phyloP scores from a whole-genome alignment of 2,797 vertebrate genomes.

The Pseudomugil gertrudae region DNA sequence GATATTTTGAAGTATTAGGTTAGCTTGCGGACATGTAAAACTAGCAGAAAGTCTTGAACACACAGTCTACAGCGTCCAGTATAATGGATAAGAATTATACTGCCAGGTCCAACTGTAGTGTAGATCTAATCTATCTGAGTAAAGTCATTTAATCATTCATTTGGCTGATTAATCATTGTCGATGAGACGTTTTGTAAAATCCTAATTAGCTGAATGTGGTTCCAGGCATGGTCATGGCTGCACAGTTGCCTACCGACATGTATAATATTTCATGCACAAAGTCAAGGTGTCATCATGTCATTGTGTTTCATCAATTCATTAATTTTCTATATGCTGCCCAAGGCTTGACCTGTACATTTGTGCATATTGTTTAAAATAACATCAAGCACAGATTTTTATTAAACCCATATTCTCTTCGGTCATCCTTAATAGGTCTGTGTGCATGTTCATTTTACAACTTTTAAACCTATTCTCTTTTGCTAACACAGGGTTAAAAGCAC shows the following conservation, averaged over 20 bases:
- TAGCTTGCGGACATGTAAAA: background rate
- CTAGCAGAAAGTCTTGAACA: background rate
- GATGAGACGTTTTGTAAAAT: background rate
- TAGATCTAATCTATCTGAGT: no score
- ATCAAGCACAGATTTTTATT: background rate
- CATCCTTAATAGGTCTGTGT: no score
- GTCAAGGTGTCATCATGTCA: background rate
- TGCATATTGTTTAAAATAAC: background rate
- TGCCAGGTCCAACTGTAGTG: background rate
- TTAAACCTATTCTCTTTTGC: no score
- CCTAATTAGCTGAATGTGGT: background rate
- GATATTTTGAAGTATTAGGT: background rate
- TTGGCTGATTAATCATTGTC: background rate
- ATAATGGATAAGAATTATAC: background rate
- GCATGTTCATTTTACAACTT: no score
- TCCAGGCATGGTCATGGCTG: background rate
- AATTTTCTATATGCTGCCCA: background rate
- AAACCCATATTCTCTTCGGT: no score
- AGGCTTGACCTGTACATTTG: background rate
- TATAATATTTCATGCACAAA: background rate
- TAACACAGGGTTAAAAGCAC: background rate
- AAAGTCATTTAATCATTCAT: background rate
- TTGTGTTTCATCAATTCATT: background rate
- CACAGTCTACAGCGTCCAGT: no score
- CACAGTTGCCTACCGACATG: background rate